Evolutionary conservation across 1,140 invertebrate species (phyloP), one percentile per base, ranked within the genome.

Genomic region (Hesperophylax magnus): DNA sequence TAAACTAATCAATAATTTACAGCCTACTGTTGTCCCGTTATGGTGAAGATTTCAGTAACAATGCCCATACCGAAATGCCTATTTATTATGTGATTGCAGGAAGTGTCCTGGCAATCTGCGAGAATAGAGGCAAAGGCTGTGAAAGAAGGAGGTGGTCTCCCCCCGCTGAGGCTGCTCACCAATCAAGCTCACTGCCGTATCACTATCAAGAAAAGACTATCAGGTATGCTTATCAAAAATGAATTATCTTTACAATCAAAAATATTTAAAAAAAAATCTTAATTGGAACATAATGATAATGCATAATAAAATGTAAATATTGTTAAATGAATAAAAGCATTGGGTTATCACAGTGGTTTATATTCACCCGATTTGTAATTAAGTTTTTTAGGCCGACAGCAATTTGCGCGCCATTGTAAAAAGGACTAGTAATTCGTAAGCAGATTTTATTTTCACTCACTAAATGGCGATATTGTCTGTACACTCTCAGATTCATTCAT

Each of bases 81-180:
- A 31, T 31, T 3, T 39, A 60, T 60, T 74, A 22, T 27, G 63
- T n/a, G 39, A 56, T 63, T 81, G 9, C 71, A 89, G 92, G 97
- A 99, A 90, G 89, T 99, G 65, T 95, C 97, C 86, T 99, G 98
- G 98, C 97, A 99, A 90, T 98, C 96, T 65, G 93, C 98, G 34
- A 92, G 97, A 84, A 96, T 99, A 87, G 98, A 99, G 90, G 98
- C 98, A 0, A 95, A 93, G 86, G 96, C 96, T 69, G 95, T 94
- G 52, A 93, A 93, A 85, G 95, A 95, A 85, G 93, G 93, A 81
- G 94, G 96, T 85, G 93, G 93, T 82, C 89, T 97, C 72, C 97
- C 97, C 2, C 98, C 98, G 0, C 90, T 99, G 18, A 91, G 98
- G 83, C 90, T 99, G 71, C 92, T 99, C 60, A 97, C 98, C 15